Base-by-base conservation (phyloP, 2,797 vertebrate genomes). In the Halcyon smyrnensis region DNA sequence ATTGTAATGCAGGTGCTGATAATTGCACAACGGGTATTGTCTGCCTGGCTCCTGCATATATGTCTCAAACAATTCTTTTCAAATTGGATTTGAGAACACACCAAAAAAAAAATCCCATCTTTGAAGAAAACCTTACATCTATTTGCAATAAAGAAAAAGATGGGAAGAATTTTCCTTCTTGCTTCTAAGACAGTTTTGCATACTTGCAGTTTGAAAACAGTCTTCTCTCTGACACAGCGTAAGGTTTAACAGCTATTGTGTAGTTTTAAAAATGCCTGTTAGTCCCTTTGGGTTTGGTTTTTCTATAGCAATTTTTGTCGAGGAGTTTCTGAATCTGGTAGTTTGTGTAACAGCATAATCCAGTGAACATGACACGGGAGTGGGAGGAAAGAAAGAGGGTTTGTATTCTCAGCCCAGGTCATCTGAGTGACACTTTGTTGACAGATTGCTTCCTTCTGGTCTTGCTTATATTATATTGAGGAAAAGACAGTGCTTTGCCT, bases 1-100 rank as follows among this genome's bases (percentile, higher is more conserved):
- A 87, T 97, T 94, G 96, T 90, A 91, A 89, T 67, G 97, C 98
- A 98, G 98, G 98, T 98, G 98, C 97, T 9, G 84, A 53, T 96
- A 98, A 98, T 98, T 98, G 98, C 90, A 54, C 89, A 89, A 93
- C 95, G 97, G 96, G 96, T 84, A 73, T 87, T 89, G 96, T 95
- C 87, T 82, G 96, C 93, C 98, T 97, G 98, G 98, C 98, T 97
- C 96, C 95, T 95, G 97, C 96, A 78, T 86, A 90, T 91, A 97
- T 77, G 81, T 88, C 91, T 97, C 97, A 67, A 90, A 95, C 97
- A 88, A 88, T 95, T 96, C 97, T 94, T 96, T 85, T 88, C 69
- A 95, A 91, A 96, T 75, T 75, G 95, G 90, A 87, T 95, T 90
- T 95, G 95, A 97, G 97, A 90, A 84, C 71, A 64, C 76, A 8